phyloP scores from a whole-genome alignment of 2,113 vertebrate genomes.

The Potamarius usumacintae region DNA sequence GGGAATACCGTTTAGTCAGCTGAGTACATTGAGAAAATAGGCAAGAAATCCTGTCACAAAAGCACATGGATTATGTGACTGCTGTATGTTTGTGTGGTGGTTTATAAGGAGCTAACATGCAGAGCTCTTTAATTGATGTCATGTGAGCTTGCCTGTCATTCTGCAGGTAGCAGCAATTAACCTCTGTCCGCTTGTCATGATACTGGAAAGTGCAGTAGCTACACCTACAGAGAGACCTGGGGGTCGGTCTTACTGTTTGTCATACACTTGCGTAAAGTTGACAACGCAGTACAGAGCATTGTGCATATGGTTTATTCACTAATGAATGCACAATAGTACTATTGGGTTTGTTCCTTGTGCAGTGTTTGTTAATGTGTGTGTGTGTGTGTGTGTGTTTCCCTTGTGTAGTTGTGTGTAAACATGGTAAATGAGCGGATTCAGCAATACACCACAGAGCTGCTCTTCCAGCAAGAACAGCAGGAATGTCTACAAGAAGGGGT shows the following conservation, averaged over 20 bases:
- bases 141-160: slow-evolving; percentile 61
- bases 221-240: not conserved
- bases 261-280: slow-evolving; percentile 8
- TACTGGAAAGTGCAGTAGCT: slow-evolving; percentile 25
- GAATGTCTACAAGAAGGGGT: slow-evolving; percentile 92
- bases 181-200: slow-evolving; percentile 61
- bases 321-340: slow-evolving; percentile 15
- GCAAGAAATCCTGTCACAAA: slow-evolving; percentile 53
- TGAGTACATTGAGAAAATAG: slow-evolving; percentile 26
- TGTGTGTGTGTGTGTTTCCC: slow-evolving; percentile 51
- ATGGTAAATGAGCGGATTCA: slow-evolving; percentile 94
- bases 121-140: slow-evolving; percentile 65
- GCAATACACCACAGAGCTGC: slow-evolving; percentile 84
- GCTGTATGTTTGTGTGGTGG: slow-evolving; percentile 14
- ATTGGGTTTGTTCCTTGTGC: not conserved
- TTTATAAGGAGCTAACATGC: slow-evolving; percentile 31
- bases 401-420: slow-evolving; percentile 89
- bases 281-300: not conserved
- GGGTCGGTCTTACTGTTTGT: slow-evolving; percentile 6
- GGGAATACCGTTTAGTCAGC: slow-evolving; percentile 18
- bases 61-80: slow-evolving; percentile 15
- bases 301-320: slow-evolving; percentile 41
- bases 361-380: slow-evolving; percentile 21
- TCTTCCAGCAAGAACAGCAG: slow-evolving; percentile 89
- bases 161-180: slow-evolving; percentile 64